These are phyloP conservation scores for Meteorus sp. DNA, from an alignment of 1,140 invertebrate species.

Conservation along the genomic window DNA sequence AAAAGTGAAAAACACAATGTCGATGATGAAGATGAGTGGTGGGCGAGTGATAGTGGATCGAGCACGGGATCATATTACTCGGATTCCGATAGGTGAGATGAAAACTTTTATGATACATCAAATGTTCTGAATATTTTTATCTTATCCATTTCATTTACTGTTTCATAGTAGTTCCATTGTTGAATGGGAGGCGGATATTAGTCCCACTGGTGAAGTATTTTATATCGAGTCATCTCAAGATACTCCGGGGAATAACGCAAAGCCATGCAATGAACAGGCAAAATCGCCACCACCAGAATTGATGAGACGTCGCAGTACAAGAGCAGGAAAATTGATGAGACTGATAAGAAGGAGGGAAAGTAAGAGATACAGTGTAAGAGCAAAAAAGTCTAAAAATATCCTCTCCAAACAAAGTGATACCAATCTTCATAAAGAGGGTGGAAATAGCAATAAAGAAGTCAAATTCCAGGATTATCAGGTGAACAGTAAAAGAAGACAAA, in stretches of 20 bases:
- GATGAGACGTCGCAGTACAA: slow-evolving; percentile 48
- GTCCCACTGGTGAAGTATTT: slow-evolving; percentile 62
- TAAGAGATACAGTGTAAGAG: slow-evolving; percentile 47
- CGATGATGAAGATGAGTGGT: slow-evolving; percentile 53
- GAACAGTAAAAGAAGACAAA: not conserved
- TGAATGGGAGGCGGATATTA: slow-evolving; percentile 66
- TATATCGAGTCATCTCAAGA: slow-evolving; percentile 63
- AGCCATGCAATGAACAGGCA: slow-evolving; percentile 25
- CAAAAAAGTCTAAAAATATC: slow-evolving; percentile 37
- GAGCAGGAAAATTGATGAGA: slow-evolving; percentile 52
- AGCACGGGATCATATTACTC: slow-evolving; percentile 56
- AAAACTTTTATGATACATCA: slow-evolving; percentile 1
- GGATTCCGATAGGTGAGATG: slow-evolving; percentile 45
- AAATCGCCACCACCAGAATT: slow-evolving; percentile 45
- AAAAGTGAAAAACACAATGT: slow-evolving; percentile 27
- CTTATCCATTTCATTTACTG: not conserved
- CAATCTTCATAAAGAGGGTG: slow-evolving; percentile 34
- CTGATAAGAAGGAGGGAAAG: slow-evolving; percentile 53
- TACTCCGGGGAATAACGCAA: slow-evolving; percentile 35
- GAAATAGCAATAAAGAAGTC: slow-evolving; percentile 44
- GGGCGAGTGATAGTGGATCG: slow-evolving; percentile 54
- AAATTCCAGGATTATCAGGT: slow-evolving; percentile 48
- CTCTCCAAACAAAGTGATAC: slow-evolving; percentile 12
- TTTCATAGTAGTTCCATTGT: slow-evolving; percentile 53
- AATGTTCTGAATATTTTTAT: not conserved